Evolutionary conservation across 2,797 vertebrate species (phyloP), one percentile per base, ranked within the genome.

Genomic region (Craterocephalus amniculus): DNA sequence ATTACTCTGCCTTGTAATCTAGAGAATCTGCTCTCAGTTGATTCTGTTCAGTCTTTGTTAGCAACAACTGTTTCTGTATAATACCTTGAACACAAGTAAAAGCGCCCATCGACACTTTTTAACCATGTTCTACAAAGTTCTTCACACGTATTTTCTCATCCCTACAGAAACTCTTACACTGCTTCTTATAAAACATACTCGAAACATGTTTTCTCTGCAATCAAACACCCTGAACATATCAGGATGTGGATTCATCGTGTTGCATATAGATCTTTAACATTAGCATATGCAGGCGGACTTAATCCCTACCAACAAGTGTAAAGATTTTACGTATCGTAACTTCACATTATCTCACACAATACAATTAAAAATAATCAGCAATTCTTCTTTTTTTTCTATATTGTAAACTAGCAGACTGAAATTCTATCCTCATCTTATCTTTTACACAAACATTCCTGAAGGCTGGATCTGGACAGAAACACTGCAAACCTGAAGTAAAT

Each of bases 381-480:
- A 43, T 11, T 45, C 29, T 31, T 13, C 6, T 35, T 16, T 58
- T 36, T 16, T 58, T 32, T 40, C n/a, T 24, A 16, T 55, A 27
- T 26, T 27, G 4, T 22, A 58, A 8, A 45, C 13, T 11, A 40
- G 54, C n/a, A 11, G 1, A 76, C 20, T 0, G 0, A 65, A 67
- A 63, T 64, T 49, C 51, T 70, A 54, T n/a, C 2, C 34, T 66
- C 54, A 27, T 68, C 72, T 82, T 76, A 80, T 85, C 78, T 66
- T 72, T 65, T 64, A 71, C 51, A 51, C 12, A 80, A 84, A 83
- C 81, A 87, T 81, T 83, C 82, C 78, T 70, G 24, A 20, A 38
- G 73, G 56, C 79, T 57, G 26, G 58, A 66, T 51, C 66, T 63
- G 26, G 1, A 38, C 38, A 49, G 54, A 73, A 48, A 72, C 61